Conservation (phyloP, 2,888 invertebrate genomes). For the Meloe dianella region DNA sequence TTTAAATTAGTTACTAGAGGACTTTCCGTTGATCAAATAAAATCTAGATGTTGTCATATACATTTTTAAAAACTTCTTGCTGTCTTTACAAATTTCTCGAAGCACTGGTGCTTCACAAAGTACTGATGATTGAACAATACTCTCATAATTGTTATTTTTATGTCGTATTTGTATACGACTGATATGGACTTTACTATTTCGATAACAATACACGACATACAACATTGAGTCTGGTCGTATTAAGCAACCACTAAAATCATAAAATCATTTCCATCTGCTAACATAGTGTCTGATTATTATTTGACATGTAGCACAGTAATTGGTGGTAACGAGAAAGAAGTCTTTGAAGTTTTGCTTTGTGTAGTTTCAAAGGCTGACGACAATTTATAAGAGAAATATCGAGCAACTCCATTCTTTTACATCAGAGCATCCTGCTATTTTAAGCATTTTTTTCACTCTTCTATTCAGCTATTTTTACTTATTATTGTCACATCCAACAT, state of each 20-base stretch:
- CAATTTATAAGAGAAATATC: constrained; percentile 25
- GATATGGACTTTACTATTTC: too few species aligned
- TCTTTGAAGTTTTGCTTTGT: constrained; percentile 35
- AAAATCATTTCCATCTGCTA: constrained; percentile 28
- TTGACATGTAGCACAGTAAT: constrained; percentile 36
- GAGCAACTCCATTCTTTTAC: constrained; percentile 17
- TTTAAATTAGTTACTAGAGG: too few species aligned
- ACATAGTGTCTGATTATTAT: constrained; percentile 33
- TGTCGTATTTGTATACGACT: too few species aligned
- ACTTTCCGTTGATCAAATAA: too few species aligned
- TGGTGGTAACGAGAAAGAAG: constrained; percentile 37
- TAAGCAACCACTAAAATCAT: constrained; percentile 13
- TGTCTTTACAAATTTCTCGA: too few species aligned
- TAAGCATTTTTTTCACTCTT: constrained; percentile 5
- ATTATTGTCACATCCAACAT: background rate
- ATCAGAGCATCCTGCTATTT: constrained; percentile 12
- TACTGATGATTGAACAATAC: too few species aligned
- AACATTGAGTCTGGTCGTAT: too few species aligned
- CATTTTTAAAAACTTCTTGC: too few species aligned
- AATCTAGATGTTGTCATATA: too few species aligned
- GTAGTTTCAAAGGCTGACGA: constrained; percentile 31
- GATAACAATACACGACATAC: too few species aligned
- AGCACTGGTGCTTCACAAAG: too few species aligned
- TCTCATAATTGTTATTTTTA: too few species aligned
- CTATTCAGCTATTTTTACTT: constrained; percentile 12